These are phyloP conservation scores for Pseudomyrmex gracilis DNA, from an alignment of 1,140 invertebrate species.

Conservation along the genomic window DNA sequence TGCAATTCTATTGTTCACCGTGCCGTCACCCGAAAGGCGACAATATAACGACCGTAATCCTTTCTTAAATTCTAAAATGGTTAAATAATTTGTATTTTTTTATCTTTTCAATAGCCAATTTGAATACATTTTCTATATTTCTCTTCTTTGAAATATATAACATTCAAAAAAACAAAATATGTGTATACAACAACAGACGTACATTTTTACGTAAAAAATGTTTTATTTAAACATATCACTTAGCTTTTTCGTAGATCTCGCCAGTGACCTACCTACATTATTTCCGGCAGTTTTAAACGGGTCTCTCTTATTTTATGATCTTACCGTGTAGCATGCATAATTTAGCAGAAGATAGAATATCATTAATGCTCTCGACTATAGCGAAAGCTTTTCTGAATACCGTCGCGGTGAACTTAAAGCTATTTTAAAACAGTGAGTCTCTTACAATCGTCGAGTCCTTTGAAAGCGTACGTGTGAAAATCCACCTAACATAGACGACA, in stretches of 20 bases:
- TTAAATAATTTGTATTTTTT: constrained; percentile 14
- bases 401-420: constrained; percentile 9
- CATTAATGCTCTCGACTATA: constrained; percentile 18
- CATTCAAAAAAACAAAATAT: neutral
- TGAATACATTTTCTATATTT: no score
- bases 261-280: neutral
- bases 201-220: neutral
- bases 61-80: constrained; percentile 8
- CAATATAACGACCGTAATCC: neutral
- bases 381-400: constrained; percentile 12
- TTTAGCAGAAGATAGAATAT: constrained; percentile 33
- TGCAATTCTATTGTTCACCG: constrained; percentile 2
- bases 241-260: neutral
- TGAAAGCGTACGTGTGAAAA: constrained; percentile 25
- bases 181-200: neutral
- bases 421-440: constrained; percentile 51
- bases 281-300: neutral
- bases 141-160: neutral
- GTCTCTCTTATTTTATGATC: constrained; percentile 16
- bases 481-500: constrained; percentile 50
- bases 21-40: neutral
- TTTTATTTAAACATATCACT: neutral
- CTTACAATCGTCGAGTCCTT: constrained; percentile 35
- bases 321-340: constrained; percentile 25
- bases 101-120: neutral